Conservation (phyloP, 1,140 invertebrate genomes). For the Aphelenchoides fujianensis region DNA sequence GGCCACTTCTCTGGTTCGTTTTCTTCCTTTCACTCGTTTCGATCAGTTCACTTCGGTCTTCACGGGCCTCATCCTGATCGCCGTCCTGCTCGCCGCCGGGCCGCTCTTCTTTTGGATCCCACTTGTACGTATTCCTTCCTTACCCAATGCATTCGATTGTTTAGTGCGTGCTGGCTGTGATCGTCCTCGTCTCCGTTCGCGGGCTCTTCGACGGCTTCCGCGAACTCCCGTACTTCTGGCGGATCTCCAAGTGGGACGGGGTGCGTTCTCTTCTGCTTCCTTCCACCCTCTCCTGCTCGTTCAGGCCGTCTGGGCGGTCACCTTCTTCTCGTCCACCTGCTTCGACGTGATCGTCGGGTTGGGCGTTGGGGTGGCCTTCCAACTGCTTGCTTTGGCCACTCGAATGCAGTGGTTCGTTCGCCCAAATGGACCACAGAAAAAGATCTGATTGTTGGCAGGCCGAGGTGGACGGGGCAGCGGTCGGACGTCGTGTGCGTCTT, state of each 20-base stretch:
- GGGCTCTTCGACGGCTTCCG: background rate
- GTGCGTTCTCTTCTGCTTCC: background rate
- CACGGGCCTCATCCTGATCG: background rate
- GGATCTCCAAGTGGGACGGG: constrained; percentile 14
- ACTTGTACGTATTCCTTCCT: background rate
- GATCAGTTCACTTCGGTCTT: background rate
- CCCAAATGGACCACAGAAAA: background rate
- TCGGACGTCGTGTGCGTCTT: background rate
- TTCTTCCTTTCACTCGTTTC: too few relatives aligned
- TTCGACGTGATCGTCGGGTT: constrained; percentile 13
- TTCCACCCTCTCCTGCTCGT: too few relatives aligned
- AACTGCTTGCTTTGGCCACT: background rate
- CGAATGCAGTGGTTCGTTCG: constrained; percentile 11
- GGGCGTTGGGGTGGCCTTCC: constrained; percentile 1
- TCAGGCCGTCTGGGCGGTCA: constrained; percentile 1
- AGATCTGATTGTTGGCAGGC: background rate
- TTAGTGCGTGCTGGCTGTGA: constrained; percentile 15
- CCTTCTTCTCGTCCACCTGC: background rate
- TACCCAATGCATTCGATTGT: background rate
- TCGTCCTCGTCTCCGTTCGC: constrained; percentile 3
- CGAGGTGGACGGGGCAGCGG: background rate
- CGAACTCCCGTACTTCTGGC: constrained; percentile 16
- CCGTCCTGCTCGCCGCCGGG: constrained; percentile 2
- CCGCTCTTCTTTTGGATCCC: constrained; percentile 12
- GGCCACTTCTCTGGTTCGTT: background rate